Conservation (phyloP, 2,888 invertebrate genomes). For the Bombyx huttoni region DNA sequence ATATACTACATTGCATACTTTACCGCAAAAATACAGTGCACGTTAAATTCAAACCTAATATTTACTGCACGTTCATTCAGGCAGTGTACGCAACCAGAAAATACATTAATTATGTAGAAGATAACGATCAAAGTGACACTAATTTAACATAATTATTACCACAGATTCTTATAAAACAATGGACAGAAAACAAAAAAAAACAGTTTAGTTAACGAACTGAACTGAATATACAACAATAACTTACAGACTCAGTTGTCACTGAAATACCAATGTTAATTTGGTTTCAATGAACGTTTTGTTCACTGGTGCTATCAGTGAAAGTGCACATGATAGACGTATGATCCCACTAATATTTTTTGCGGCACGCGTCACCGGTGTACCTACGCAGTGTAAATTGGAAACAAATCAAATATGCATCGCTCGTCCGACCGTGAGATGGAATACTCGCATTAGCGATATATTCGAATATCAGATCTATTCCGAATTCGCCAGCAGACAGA, state of each 20-base stretch:
- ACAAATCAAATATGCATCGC: slow-evolving; percentile 67
- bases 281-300: slow-evolving; percentile 1
- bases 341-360: slow-evolving; percentile 40
- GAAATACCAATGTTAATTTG: neutral
- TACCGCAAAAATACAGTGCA: too few relatives aligned
- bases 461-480: slow-evolving; percentile 38
- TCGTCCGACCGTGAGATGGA: slow-evolving; percentile 59
- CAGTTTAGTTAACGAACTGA: neutral
- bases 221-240: neutral
- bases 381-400: slow-evolving; percentile 54
- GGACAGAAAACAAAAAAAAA: neutral
- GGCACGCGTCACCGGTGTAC: slow-evolving; percentile 23
- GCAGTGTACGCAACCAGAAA: too few relatives aligned
- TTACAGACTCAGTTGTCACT: neutral
- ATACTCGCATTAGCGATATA: slow-evolving; percentile 51
- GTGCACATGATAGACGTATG: slow-evolving; percentile 17
- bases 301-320: slow-evolving; percentile 8
- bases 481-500: slow-evolving; percentile 30
- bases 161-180: too few relatives aligned
- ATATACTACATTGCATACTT: too few relatives aligned
- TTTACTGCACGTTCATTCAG: too few relatives aligned
- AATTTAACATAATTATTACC: too few relatives aligned
- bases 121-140: too few relatives aligned
- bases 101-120: too few relatives aligned
- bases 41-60: too few relatives aligned